A percentile compares a stretch with the other conserved stretches of the same genome.
Conservation (phyloP, 2,797 vertebrate genomes). For the Sitta carolinensis region DNA sequence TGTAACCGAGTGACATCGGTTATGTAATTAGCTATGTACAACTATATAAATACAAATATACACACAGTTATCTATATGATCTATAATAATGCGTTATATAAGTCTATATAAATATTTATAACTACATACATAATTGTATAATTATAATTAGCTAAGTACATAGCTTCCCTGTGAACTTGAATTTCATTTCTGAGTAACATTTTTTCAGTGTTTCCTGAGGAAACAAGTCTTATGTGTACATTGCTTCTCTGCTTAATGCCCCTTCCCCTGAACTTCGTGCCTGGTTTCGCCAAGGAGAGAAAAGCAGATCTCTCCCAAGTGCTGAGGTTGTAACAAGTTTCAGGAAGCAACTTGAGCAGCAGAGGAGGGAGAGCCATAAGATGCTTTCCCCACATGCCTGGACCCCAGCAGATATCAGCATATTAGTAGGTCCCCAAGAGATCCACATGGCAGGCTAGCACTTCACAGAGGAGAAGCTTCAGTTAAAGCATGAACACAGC, state of each 20-base stretch:
- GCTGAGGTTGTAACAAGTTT: not conserved
- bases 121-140: not conserved
- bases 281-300: not conserved
- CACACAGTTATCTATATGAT: accelerated
- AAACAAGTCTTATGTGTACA: accelerated
- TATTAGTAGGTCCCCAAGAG: not conserved
- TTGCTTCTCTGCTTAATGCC: not conserved
- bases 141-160: not conserved
- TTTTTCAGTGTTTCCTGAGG: not conserved
- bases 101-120: not conserved
- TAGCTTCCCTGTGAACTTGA: not conserved
- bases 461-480: not conserved
- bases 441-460: accelerated
- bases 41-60: not conserved
- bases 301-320: accelerated
- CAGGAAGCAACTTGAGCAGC: not conserved
- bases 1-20: not conserved
- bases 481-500: not conserved
- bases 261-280: accelerated
- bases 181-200: not conserved
- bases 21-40: not conserved
- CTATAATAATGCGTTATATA: not conserved
- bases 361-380: not conserved
- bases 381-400: not conserved
- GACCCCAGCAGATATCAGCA: not conserved